Conservation (phyloP, 2,113 vertebrate species). For the Notarius quadriscutis region DNA sequence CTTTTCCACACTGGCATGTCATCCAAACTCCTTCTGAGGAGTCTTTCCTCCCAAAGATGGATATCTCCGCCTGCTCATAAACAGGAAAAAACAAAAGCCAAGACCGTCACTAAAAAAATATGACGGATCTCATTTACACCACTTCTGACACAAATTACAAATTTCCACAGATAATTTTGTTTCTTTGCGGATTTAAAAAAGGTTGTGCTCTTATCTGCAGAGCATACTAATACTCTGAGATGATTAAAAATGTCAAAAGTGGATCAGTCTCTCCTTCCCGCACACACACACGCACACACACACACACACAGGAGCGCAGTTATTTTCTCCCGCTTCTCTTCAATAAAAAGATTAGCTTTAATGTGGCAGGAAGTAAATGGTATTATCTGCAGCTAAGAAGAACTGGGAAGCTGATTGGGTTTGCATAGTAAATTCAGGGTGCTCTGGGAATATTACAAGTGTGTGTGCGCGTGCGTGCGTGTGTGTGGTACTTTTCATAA, state of each 20-base stretch:
- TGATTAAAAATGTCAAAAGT: constrained; percentile 58
- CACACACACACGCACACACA: constrained; percentile 31
- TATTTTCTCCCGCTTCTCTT: constrained; percentile 42
- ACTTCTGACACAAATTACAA: neutral
- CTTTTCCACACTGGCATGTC: constrained; percentile 36
- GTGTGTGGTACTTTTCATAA: neutral
- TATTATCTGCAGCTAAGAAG: constrained; percentile 53
- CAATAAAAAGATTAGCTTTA: constrained; percentile 58
- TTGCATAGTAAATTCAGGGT: constrained; percentile 44
- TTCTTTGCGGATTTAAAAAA: constrained; percentile 52
- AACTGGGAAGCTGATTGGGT: constrained; percentile 30
- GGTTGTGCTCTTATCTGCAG: constrained; percentile 47
- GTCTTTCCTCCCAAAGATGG: constrained; percentile 25
- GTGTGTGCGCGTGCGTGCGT: constrained; percentile 25
- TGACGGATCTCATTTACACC: neutral
- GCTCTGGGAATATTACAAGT: constrained; percentile 42
- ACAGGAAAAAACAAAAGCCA: constrained; percentile 44
- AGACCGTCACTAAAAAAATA: neutral
- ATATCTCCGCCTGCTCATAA: constrained; percentile 14
- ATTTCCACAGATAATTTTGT: constrained; percentile 55
- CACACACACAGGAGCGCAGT: constrained; percentile 29
- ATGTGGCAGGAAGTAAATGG: constrained; percentile 56
- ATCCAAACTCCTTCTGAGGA: constrained; percentile 14
- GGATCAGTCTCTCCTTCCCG: neutral
- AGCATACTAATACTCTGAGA: constrained; percentile 48